Base-by-base conservation (phyloP, 37 sponge, comb jelly and placozoan species). In the Bolinopsis microptera region DNA sequence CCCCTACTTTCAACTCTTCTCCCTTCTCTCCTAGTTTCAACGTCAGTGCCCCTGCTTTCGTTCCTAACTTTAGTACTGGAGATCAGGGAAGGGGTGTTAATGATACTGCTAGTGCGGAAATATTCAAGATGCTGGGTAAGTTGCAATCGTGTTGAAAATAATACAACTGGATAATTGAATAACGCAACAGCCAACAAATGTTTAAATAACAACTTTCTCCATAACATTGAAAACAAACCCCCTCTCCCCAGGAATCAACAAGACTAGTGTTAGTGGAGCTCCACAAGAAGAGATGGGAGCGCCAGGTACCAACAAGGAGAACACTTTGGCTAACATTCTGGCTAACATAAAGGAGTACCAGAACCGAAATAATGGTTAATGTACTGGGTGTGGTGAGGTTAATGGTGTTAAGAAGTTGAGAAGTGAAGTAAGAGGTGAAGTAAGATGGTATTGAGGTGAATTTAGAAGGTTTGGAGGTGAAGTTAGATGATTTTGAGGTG, bases 271-370 rank as follows among this genome's bases (percentile, higher is more conserved):
- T 48, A 48, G 61, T 13, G n/a, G n/a, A n/a, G n/a, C n/a, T n/a
- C 61, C 61, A 48, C 5, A 48, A 48, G 61, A 48, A 18, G 61
- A 48, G 61, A 48, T 48, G 61, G 13, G 61, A 18, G 5, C 13
- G 5, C 61, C 61, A 13, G 61, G 13, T 5, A 5, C 61, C 61
- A 48, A 48, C 61, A 48, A 48, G 13, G 61, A 48, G 13, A 48
- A 48, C 61, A 48, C 61, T 5, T n/a, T 41, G 23, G 90, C 41
- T 39, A 41, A 21, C 36, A 86, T 86, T 41, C 90, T 86, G 26
- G 90, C 90, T 36, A 86, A 27, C 31, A 9, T 86, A 28, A 86
- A 41, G 61, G 90, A 86, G 27, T n/a, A 36, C 38, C 38, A 86
- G 28, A 28, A 41, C 26, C 23, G 0, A 27, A 86, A 86, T 35